These are phyloP conservation scores for Meandrina meandrites DNA, from an alignment of 92 coral and sea anemone genomes.

Conservation along the genomic window DNA sequence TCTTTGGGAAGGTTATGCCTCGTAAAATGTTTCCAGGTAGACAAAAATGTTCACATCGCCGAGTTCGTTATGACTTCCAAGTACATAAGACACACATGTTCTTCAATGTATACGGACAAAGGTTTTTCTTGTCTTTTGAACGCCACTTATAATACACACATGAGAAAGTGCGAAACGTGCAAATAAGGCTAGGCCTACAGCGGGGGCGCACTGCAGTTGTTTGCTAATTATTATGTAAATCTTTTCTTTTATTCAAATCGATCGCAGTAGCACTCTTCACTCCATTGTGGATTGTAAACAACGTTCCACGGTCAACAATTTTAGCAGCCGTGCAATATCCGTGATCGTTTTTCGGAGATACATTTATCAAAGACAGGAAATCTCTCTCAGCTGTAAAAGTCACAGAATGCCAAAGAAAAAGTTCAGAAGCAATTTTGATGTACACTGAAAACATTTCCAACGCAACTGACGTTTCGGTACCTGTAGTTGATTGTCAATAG, in stretches of 20 bases:
- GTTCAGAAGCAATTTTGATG: constrained; percentile 7
- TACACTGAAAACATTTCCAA: constrained; percentile 6
- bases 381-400: background rate
- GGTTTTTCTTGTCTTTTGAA: background rate
- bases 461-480: constrained; percentile 25
- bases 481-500: constrained; percentile 24
- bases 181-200: background rate
- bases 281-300: constrained; percentile 34
- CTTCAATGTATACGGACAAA: background rate
- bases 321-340: constrained; percentile 4
- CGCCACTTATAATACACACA: constrained; percentile 7
- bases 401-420: background rate
- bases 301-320: background rate
- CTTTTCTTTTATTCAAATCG: constrained; percentile 35
- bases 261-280: background rate
- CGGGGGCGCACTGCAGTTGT: constrained; percentile 23
- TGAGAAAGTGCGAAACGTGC: constrained; percentile 25
- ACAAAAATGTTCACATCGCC: background rate
- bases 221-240: constrained; percentile 41
- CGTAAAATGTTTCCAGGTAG: background rate
- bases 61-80: background rate
- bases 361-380: background rate
- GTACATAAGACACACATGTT: constrained; percentile 7
- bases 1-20: background rate
- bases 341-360: background rate